Evolutionary conservation across 2,113 vertebrate genomes (phyloP).

Genomic region (Engystomops pustulosus): DNA sequence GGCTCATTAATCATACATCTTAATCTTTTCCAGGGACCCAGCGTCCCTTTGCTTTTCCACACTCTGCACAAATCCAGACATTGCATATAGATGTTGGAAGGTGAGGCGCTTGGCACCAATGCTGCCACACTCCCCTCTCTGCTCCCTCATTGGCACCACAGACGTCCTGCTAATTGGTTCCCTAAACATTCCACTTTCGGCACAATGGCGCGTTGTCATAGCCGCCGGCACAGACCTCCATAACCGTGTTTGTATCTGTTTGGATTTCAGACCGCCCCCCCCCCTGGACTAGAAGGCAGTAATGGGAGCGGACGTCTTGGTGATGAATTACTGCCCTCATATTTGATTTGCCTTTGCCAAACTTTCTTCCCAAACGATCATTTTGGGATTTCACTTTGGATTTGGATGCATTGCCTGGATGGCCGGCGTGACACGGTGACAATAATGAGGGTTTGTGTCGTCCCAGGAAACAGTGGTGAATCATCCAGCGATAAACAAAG

Average conservation of each 20-base stretch:
- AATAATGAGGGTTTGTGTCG: background rate
- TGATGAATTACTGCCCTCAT: conserved; percentile 21
- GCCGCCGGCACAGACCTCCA: background rate
- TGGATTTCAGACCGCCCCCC: background rate
- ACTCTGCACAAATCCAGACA: background rate
- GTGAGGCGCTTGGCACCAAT: background rate
- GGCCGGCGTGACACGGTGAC: background rate
- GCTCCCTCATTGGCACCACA: background rate
- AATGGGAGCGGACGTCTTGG: background rate
- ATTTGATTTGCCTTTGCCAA: background rate
- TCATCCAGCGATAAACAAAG: background rate
- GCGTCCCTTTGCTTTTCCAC: background rate
- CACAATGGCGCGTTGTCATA: background rate
- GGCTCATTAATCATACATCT: conserved; percentile 4
- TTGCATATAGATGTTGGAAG: background rate
- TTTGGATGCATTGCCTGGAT: background rate
- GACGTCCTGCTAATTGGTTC: background rate
- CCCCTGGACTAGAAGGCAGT: background rate
- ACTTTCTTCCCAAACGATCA: background rate
- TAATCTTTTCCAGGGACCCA: background rate
- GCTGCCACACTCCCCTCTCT: background rate
- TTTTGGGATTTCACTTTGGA: conserved; percentile 6
- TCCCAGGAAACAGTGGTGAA: background rate
- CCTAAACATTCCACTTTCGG: background rate
- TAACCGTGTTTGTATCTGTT: background rate